Base-by-base conservation (phyloP, 2,888 invertebrate genomes). In the Aleiodes leptofemur region DNA sequence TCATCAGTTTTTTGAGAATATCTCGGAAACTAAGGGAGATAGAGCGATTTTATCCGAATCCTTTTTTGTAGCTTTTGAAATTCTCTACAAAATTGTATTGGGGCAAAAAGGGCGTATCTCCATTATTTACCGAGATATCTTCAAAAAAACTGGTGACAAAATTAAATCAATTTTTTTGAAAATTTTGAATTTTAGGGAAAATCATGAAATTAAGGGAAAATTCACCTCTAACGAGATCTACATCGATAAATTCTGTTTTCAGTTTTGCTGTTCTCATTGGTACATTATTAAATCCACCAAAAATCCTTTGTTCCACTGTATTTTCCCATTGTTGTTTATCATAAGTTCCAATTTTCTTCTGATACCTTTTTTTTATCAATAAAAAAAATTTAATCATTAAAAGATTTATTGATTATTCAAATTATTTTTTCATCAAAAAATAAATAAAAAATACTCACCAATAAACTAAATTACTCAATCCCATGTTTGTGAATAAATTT, bases 291-390 rank as follows among this genome's bases (percentile, higher is more conserved):
- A 97, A 93, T 81, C 96, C 96, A 90, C 95, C 94, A 72, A 97
- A 92, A 84, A 97, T 96, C 85, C 96, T 94, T 88, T 96, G 96
- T 87, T 98, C 98, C 82, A 98, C 95, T 84, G 96, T 97, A 83
- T 96, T 96, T 90, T 98, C 98, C 98, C 98, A 98, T 93, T 96
- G 94, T 86, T 98, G 97, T 89, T 98, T 98, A 91, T 98, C 98
- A 91, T 98, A 98, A 34, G 96, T 96, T 86, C 98, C 97, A 90
- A 98, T 98, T 92, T 97, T 96, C 90, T 96, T 96, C 90, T 97
- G 97, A 91, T 97, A 97, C 96, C 97, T 96, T 53, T 16, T 16
- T n/a, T 0, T 7, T 51, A 11, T 51, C 4, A 51, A 14, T 51
- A 7, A 5, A 38, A 38, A 38, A 8, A 38, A 38, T 8, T 7